Conservation (phyloP, 2,797 vertebrate species). For the Tapera naevia region DNA sequence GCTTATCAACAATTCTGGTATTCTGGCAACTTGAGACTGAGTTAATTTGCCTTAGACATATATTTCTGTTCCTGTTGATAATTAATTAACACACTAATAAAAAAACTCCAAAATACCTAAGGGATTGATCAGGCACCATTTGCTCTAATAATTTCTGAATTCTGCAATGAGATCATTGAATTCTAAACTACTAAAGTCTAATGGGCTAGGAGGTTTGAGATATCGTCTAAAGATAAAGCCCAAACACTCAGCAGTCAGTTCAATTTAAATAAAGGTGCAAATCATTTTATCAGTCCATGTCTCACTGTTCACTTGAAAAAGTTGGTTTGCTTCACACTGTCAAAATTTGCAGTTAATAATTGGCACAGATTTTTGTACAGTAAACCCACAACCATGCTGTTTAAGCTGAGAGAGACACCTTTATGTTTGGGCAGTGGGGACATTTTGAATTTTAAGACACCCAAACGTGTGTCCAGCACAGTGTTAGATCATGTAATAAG, state of each 20-base stretch:
- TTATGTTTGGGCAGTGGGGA: not conserved
- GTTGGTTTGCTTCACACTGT: not conserved
- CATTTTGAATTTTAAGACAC: not conserved
- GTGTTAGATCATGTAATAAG: not conserved
- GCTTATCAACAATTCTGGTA: not conserved
- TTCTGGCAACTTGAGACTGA: not conserved
- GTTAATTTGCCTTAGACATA: slow-evolving; percentile 1
- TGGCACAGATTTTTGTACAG: not conserved
- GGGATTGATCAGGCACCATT: slow-evolving; percentile 12
- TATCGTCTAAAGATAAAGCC: not conserved
- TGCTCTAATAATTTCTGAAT: slow-evolving; percentile 20
- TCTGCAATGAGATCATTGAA: slow-evolving; percentile 15
- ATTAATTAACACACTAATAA: slow-evolving; percentile 13
- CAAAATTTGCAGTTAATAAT: not conserved
- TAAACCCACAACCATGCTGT: not conserved
- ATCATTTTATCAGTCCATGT: not conserved
- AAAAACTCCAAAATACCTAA: not conserved
- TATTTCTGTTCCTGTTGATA: slow-evolving; percentile 19
- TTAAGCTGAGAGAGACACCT: not conserved
- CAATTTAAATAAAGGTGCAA: not conserved
- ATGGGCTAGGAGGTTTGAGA: not conserved
- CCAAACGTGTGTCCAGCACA: not conserved
- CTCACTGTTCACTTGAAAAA: not conserved
- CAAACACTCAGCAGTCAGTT: not conserved
- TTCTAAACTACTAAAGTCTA: not conserved